Evolutionary conservation across 2,113 vertebrate genomes (phyloP).

Genomic region (Phoenicopterus ruber): DNA sequence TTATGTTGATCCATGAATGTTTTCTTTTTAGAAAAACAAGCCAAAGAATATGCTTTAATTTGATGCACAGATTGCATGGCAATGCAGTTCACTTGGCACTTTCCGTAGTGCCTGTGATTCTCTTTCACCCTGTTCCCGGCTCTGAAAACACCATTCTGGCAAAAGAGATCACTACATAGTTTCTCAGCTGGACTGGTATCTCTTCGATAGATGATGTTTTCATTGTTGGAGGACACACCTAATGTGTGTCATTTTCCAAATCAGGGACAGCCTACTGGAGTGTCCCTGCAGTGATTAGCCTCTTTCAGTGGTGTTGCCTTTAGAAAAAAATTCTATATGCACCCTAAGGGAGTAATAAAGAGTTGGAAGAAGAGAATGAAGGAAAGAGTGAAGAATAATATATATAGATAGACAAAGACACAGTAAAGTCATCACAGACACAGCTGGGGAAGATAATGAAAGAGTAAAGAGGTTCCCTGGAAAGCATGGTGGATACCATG

Average conservation of each 20-base stretch:
- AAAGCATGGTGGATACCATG: not conserved
- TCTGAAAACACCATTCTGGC: not conserved
- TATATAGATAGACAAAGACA: not conserved
- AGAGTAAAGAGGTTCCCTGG: not conserved
- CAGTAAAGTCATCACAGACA: fast-evolving
- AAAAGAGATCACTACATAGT: not conserved
- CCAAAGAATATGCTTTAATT: not conserved
- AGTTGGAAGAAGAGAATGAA: not conserved
- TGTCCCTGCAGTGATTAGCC: not conserved
- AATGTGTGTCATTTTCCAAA: not conserved
- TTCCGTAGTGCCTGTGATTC: not conserved
- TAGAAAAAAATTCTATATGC: not conserved
- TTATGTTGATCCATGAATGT: not conserved
- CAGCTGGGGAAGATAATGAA: not conserved
- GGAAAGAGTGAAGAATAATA: not conserved
- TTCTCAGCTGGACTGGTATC: not conserved
- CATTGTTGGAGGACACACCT: not conserved
- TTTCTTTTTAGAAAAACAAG: not conserved
- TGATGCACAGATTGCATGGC: not conserved
- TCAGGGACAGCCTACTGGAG: not conserved
- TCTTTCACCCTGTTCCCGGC: not conserved
- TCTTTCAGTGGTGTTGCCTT: not conserved
- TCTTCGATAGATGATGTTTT: not conserved
- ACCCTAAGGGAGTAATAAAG: not conserved
- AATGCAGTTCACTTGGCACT: not conserved